phyloP scores from a whole-genome alignment of 2,888 invertebrate species.

The Sclerodermus sp. region DNA sequence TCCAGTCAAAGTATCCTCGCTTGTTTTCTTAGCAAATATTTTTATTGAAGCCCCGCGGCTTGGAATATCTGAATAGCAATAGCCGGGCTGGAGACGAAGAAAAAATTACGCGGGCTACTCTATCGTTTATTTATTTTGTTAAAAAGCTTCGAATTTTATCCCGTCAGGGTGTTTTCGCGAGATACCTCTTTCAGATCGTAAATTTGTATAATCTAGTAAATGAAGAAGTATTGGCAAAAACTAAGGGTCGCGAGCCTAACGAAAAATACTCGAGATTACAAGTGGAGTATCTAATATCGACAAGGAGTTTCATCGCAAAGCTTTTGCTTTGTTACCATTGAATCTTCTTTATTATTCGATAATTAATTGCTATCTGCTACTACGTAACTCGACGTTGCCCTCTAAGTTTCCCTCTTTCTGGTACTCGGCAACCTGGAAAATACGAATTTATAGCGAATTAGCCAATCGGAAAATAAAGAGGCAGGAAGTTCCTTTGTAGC shows the following conservation, averaged over 20 bases:
- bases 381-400: not conserved
- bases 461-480: slow-evolving; percentile 38
- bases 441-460: slow-evolving; percentile 30
- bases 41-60: slow-evolving; percentile 44
- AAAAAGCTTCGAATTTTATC: slow-evolving; percentile 22
- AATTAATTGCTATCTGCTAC: slow-evolving; percentile 13
- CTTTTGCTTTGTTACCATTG: not conserved
- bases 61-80: slow-evolving; percentile 54
- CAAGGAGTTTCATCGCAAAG: too few relatives aligned
- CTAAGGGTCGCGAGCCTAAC: too few relatives aligned
- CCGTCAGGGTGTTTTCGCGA: too few relatives aligned
- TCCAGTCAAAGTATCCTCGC: slow-evolving; percentile 15
- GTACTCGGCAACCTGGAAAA: slow-evolving; percentile 28
- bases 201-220: too few relatives aligned
- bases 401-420: not conserved
- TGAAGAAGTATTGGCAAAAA: too few relatives aligned
- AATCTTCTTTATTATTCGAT: slow-evolving; percentile 20
- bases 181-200: too few relatives aligned
- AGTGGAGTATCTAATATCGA: too few relatives aligned
- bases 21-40: slow-evolving; percentile 54
- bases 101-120: slow-evolving; percentile 1
- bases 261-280: too few relatives aligned
- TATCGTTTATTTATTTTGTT: slow-evolving; percentile 24
- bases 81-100: slow-evolving; percentile 9
- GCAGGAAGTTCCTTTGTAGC: slow-evolving; percentile 23